Percentiles rank a stretch among this genome's conserved stretches.
Evolutionary conservation across 2,113 vertebrate species (phyloP).

Genomic region (Actinemys pallida): DNA sequence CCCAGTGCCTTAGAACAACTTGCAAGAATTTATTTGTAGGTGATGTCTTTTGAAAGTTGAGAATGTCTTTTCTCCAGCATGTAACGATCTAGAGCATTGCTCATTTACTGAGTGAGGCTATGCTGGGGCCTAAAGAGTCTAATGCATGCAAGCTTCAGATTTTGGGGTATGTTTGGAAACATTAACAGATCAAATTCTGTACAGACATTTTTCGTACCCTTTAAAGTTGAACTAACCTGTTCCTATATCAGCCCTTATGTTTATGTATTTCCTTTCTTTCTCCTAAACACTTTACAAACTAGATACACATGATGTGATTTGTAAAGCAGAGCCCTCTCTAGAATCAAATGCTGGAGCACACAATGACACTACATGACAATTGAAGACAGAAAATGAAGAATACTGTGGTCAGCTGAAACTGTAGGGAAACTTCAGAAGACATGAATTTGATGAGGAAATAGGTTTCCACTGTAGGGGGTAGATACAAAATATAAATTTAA

Average conservation of each 20-base stretch:
- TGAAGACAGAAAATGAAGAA: background rate
- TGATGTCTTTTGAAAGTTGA: slow-evolving; percentile 33
- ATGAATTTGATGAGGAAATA: background rate
- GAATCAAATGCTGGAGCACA: background rate
- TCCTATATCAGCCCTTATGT: background rate
- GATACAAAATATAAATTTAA: background rate
- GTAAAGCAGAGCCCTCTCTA: background rate
- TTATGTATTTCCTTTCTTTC: background rate
- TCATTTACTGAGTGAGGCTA: slow-evolving; percentile 61
- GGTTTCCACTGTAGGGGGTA: background rate
- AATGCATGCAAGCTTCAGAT: slow-evolving; percentile 59
- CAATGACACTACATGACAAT: accelerated
- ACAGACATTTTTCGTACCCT: slow-evolving; percentile 32
- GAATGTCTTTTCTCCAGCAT: slow-evolving; percentile 65
- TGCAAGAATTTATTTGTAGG: background rate
- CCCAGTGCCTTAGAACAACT: background rate
- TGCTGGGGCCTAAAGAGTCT: slow-evolving; percentile 72
- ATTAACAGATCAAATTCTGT: slow-evolving; percentile 70
- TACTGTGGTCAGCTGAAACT: background rate
- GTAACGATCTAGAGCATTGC: slow-evolving; percentile 62
- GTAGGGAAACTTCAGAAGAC: background rate
- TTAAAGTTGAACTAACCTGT: slow-evolving; percentile 50
- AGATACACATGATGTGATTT: background rate
- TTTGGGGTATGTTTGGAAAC: slow-evolving; percentile 23
- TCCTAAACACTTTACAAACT: background rate